These are phyloP conservation scores for Pristionchus fissidentatus DNA, from an alignment of 2,888 invertebrate genomes.

Conservation along the genomic window DNA sequence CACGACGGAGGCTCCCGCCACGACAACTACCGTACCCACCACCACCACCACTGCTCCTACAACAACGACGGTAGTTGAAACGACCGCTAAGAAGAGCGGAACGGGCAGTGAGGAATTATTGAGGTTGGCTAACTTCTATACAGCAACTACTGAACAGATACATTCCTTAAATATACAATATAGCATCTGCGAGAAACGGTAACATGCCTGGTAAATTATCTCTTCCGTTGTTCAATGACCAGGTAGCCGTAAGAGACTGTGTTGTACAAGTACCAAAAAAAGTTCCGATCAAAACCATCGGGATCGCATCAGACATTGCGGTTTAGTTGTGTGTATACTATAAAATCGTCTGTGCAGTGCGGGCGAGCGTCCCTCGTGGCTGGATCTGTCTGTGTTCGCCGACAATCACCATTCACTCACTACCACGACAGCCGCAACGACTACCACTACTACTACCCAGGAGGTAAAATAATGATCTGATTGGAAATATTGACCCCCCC, in stretches of 20 bases:
- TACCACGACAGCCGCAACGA: neutral
- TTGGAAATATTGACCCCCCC: too few species aligned
- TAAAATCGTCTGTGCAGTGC: neutral
- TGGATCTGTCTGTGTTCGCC: constrained; percentile 43
- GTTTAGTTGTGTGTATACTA: too few species aligned
- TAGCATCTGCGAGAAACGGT: too few species aligned
- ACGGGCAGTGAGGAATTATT: neutral
- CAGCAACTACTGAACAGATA: too few species aligned
- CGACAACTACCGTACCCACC: constrained; percentile 24
- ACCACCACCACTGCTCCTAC: neutral
- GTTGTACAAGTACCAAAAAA: too few species aligned
- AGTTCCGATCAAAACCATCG: too few species aligned
- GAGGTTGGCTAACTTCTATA: neutral
- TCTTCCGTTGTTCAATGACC: too few species aligned
- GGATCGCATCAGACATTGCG: too few species aligned
- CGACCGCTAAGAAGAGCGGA: too few species aligned
- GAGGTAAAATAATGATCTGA: neutral
- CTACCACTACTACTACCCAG: neutral
- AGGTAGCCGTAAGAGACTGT: too few species aligned
- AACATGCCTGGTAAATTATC: neutral
- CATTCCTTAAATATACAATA: too few species aligned
- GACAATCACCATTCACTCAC: constrained; percentile 7
- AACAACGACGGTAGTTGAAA: neutral
- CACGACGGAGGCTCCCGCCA: neutral
- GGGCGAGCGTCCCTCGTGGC: constrained; percentile 32